These are phyloP conservation scores for Palloptera scutellata DNA, from an alignment of 2,888 invertebrate genomes.

Conservation along the genomic window DNA sequence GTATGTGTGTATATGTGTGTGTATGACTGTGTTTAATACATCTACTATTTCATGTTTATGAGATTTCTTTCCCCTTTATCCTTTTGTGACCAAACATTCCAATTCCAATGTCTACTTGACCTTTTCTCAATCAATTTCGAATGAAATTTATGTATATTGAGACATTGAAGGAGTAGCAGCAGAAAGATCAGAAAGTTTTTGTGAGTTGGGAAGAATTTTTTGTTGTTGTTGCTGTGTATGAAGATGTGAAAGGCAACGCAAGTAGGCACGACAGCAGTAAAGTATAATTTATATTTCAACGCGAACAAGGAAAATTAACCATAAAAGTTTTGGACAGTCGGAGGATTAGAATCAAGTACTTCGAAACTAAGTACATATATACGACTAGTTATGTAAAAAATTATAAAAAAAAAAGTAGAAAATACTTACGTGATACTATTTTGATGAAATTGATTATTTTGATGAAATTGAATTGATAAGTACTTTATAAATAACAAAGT, in stretches of 20 bases:
- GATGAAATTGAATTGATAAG: too few relatives aligned
- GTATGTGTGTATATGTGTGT: too few relatives aligned
- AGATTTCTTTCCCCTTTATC: constrained; percentile 42
- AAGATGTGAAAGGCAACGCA: not conserved
- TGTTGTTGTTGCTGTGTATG: too few relatives aligned
- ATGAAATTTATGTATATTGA: constrained; percentile 38
- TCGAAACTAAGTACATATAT: too few relatives aligned
- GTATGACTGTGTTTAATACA: not conserved
- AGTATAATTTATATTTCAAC: not conserved
- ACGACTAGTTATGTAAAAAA: too few relatives aligned
- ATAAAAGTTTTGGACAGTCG: too few relatives aligned
- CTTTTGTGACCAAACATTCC: constrained; percentile 17
- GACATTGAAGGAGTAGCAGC: constrained; percentile 24
- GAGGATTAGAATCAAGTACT: too few relatives aligned
- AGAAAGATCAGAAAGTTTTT: not conserved
- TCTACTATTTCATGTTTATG: constrained; percentile 13
- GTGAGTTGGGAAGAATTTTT: too few relatives aligned
- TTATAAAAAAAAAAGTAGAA: too few relatives aligned
- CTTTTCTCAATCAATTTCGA: constrained; percentile 45
- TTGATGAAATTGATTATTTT: too few relatives aligned
- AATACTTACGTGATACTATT: too few relatives aligned
- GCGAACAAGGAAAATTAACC: not conserved
- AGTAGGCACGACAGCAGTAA: not conserved
- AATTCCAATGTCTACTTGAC: constrained; percentile 44
- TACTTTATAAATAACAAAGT: too few relatives aligned